Percentiles rank a stretch among this genome's conserved stretches.
Conservation (phyloP, 2,888 invertebrate genomes). For the Adelognathus sp. region DNA sequence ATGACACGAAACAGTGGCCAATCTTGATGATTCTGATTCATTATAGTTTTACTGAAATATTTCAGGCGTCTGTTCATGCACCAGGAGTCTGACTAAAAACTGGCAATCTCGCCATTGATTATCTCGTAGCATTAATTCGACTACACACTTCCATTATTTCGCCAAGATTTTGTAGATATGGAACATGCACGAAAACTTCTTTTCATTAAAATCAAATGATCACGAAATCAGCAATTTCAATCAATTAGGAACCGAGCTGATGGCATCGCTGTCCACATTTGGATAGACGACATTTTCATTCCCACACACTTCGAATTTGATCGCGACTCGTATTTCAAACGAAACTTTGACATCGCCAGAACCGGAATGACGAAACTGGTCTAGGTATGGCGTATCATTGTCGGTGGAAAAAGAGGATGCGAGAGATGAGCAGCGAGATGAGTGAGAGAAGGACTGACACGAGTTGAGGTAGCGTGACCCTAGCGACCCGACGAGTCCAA, state of each 20-base stretch:
- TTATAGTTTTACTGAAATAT: no score
- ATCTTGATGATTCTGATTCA: neutral
- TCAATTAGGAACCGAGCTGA: neutral
- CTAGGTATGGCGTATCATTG: neutral
- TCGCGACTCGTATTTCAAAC: neutral
- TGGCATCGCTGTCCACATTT: neutral
- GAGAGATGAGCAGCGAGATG: slow-evolving; percentile 11
- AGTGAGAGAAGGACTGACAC: slow-evolving; percentile 25
- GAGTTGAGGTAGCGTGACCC: slow-evolving; percentile 66
- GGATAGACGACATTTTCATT: neutral
- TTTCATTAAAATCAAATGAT: no score
- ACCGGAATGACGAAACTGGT: neutral
- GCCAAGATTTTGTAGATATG: no score
- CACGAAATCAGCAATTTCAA: neutral
- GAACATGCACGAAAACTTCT: no score
- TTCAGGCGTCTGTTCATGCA: neutral
- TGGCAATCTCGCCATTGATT: neutral
- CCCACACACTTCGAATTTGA: neutral
- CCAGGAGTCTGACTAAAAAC: neutral
- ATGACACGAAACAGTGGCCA: neutral
- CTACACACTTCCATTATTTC: no score
- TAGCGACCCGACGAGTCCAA: slow-evolving; percentile 71
- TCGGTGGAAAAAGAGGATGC: slow-evolving; percentile 64
- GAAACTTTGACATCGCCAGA: neutral
- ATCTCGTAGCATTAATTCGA: neutral